Base-by-base conservation (phyloP, 2,797 vertebrate species). In the Anguilla anguilla region DNA sequence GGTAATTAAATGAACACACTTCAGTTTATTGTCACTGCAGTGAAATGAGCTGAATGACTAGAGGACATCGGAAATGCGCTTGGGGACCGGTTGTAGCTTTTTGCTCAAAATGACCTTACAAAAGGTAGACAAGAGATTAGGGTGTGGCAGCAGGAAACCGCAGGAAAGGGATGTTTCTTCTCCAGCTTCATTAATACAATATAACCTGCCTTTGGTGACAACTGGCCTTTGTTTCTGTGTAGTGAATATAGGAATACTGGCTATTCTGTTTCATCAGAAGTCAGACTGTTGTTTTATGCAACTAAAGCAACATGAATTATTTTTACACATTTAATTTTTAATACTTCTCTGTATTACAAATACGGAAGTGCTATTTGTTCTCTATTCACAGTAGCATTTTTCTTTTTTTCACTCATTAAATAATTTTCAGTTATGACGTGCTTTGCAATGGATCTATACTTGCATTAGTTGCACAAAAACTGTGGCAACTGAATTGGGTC, bases 131-230 rank as follows among this genome's bases (percentile, higher is more conserved):
- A 87, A 90, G 83, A 88, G 84, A 90, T 43, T 82, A 61, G 61
- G 55, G 83, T 86, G 85, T 89, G 86, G 88, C 90, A 90, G 86
- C 61, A 86, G 85, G 89, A 82, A 85, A 84, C 87, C 87, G 84
- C 57, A 85, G 6, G 22, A 85, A 74, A 17, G 49, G 69, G 83
- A 59, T 46, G 46, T 84, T 74, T 39, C 39, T 79, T 67, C 10
- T 49, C 67, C 55, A 64, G 53, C 84, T 43, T 61, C 69, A 61
- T 85, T 88, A 88, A 79, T 35, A 55, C 53, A 43, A 43, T 79
- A 28, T 49, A 67, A 35, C 69, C 57, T 64, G 39, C 53, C 59
- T 25, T 79, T 84, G 69, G 57, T 59, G 19, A 46, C 61, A 25
- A 46, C 43, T 17, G 67, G 87, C 86, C 39, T 90, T 53, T 90